A percentile compares a stretch with the other conserved stretches of the same genome.
Evolutionary conservation across 2,113 vertebrate species (phyloP).

Genomic region (Apteryx mantelli): DNA sequence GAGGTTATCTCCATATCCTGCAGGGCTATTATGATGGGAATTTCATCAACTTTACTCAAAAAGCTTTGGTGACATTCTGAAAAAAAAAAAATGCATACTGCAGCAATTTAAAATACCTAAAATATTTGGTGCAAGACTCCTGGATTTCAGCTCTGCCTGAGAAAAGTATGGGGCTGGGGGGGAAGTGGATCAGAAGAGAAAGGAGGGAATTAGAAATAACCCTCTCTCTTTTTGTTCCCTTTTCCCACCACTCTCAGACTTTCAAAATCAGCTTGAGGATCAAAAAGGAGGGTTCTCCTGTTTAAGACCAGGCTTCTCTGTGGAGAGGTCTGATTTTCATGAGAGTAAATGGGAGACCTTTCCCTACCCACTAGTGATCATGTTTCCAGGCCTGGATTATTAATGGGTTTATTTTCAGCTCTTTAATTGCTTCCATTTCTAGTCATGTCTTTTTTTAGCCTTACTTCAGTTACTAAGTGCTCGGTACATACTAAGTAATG

Average conservation of each 20-base stretch:
- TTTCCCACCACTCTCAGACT: not conserved
- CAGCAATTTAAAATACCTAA: constrained; percentile 15
- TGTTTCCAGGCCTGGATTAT: constrained; percentile 12
- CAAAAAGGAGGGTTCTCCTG: not conserved
- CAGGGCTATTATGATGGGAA: not conserved
- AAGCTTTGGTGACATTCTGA: constrained; percentile 10
- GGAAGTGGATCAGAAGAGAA: not conserved
- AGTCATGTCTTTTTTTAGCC: constrained; percentile 36
- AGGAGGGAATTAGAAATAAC: not conserved
- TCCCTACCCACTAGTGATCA: constrained; percentile 13
- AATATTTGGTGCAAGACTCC: constrained; percentile 33
- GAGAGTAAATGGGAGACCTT: not conserved
- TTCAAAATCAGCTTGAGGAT: not conserved
- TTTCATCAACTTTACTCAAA: constrained; percentile 14
- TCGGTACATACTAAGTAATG: constrained; percentile 30
- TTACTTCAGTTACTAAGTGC: constrained; percentile 3
- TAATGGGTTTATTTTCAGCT: constrained; percentile 29
- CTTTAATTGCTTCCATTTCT: constrained; percentile 65
- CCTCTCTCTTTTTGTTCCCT: not conserved
- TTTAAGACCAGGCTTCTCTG: constrained; percentile 18
- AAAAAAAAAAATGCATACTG: constrained; percentile 39
- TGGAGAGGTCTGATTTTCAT: not conserved
- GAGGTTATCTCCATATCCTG: constrained; percentile 26
- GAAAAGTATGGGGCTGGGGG: not conserved
- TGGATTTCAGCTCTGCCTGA: not conserved